Conservation (phyloP, 2,888 invertebrate species). For the Amorpha juglandis region DNA sequence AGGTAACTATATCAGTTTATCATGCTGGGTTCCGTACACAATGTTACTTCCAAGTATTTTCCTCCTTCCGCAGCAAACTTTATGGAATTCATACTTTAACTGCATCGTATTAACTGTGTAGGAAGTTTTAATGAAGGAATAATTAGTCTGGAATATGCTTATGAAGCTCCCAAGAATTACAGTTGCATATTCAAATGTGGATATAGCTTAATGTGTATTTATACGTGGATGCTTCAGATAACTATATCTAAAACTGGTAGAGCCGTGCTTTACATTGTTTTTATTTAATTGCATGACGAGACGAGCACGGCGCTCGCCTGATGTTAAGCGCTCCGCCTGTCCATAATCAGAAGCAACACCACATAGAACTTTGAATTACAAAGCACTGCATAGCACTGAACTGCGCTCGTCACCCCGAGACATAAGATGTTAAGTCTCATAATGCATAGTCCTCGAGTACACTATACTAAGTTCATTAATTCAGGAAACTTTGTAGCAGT, state of each 20-base stretch:
- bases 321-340: no score
- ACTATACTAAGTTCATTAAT: no score
- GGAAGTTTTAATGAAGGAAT: constrained; percentile 19
- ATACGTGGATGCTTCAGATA: background rate
- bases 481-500: background rate
- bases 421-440: no score
- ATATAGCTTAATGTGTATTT: background rate
- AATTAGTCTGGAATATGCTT: constrained; percentile 20
- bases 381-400: no score
- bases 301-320: no score
- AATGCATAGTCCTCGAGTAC: no score
- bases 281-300: no score
- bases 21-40: background rate
- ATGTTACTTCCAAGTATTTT: constrained; percentile 20
- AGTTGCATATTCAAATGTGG: constrained; percentile 7
- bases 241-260: no score
- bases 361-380: no score
- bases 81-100: constrained; percentile 19
- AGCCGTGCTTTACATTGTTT: no score
- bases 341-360: no score
- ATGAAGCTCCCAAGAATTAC: constrained; percentile 4
- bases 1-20: constrained; percentile 22
- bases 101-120: constrained; percentile 3
- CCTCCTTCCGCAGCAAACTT: constrained; percentile 15
- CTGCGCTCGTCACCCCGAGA: no score